These are phyloP conservation scores for Diarsia rubi DNA, from an alignment of 2,888 invertebrate species.

Conservation along the genomic window DNA sequence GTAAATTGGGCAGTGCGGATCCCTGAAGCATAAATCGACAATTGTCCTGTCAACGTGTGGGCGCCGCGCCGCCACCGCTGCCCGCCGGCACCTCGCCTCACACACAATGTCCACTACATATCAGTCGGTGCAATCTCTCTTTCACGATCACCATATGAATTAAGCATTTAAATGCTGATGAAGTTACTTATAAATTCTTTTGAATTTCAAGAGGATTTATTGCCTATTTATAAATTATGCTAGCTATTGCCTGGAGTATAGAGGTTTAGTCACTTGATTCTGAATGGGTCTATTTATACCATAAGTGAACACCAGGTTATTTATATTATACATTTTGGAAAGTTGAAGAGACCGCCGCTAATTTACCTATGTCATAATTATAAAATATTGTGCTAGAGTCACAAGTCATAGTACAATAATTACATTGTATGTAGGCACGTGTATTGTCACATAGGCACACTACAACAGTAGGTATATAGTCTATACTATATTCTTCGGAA, in stretches of 20 bases:
- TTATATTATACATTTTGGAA: constrained; percentile 2
- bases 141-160: constrained; percentile 56
- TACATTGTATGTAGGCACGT: constrained; percentile 21
- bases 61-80: constrained; percentile 67
- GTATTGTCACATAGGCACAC: constrained; percentile 38
- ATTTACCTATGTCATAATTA: constrained; percentile 11
- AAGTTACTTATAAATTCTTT: constrained; percentile 54
- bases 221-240: constrained; percentile 33
- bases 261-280: background rate
- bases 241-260: constrained; percentile 8
- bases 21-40: constrained; percentile 81
- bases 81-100: constrained; percentile 68
- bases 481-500: constrained; percentile 43
- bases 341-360: background rate
- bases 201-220: constrained; percentile 39
- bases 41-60: constrained; percentile 84
- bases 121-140: constrained; percentile 58
- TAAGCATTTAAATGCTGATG: constrained; percentile 60
- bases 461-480: constrained; percentile 31
- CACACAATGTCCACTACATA: constrained; percentile 65
- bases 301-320: background rate
- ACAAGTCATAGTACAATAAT: constrained; percentile 30
- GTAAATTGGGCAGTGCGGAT: constrained; percentile 76
- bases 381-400: constrained; percentile 20
- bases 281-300: background rate